These are phyloP conservation scores for Coremacera marginata DNA, from an alignment of 2,888 invertebrate species.

Conservation along the genomic window DNA sequence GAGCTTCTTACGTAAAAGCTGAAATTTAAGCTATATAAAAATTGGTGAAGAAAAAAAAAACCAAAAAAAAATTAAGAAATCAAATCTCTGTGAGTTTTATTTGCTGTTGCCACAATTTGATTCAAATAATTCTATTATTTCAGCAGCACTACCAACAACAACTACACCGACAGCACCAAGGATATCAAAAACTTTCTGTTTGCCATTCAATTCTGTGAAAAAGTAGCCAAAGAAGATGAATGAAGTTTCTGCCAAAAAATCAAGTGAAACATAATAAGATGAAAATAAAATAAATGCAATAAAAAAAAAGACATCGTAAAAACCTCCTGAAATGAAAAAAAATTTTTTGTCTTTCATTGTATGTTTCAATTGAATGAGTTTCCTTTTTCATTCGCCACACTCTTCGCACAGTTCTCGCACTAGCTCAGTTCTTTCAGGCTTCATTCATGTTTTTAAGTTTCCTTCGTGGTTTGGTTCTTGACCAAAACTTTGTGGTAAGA, in stretches of 20 bases:
- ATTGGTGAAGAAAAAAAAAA: background rate
- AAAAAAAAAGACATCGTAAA: background rate
- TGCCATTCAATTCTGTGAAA: slow-evolving; percentile 23
- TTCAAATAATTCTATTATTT: slow-evolving; percentile 21
- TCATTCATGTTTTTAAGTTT: background rate
- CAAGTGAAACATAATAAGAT: background rate
- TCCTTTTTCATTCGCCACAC: background rate
- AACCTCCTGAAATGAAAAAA: background rate
- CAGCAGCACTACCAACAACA: background rate
- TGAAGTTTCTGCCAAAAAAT: slow-evolving; percentile 21
- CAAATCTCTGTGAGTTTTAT: slow-evolving; percentile 1
- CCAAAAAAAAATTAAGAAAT: background rate
- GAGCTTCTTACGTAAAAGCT: no score
- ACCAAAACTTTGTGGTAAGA: slow-evolving; percentile 12
- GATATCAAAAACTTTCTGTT: slow-evolving; percentile 23
- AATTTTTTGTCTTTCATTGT: slow-evolving; percentile 14
- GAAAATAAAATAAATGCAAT: background rate
- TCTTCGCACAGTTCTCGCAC: background rate
- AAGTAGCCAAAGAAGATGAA: slow-evolving; percentile 13
- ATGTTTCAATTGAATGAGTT: slow-evolving; percentile 21
- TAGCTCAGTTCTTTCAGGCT: background rate
- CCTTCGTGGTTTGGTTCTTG: slow-evolving; percentile 11
- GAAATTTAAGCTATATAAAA: background rate
- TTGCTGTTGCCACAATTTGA: background rate
- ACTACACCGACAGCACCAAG: background rate